Percentiles rank a stretch among this genome's conserved stretches.
phyloP scores from a whole-genome alignment of 2,888 invertebrate genomes.

The Thecophora atra region DNA sequence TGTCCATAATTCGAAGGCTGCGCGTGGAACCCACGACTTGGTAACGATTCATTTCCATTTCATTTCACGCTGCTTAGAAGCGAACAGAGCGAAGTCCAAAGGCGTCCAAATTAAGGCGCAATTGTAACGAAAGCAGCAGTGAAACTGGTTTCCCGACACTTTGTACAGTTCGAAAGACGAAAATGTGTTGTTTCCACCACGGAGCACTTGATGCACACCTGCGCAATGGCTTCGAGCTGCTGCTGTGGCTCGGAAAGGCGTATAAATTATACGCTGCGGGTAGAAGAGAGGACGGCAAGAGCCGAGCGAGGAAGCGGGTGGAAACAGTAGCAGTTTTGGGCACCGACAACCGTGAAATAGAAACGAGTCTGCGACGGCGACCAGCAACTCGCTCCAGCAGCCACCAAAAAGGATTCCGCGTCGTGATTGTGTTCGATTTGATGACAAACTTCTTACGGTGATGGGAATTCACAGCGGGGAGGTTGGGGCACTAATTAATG shows the following conservation, averaged over 20 bases:
- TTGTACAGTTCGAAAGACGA: constrained; percentile 28
- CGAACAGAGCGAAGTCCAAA: too few species aligned
- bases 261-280: constrained; percentile 8
- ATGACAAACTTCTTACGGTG: neutral
- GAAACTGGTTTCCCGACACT: constrained; percentile 27
- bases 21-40: constrained; percentile 26
- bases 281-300: constrained; percentile 4
- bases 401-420: neutral
- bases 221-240: constrained; percentile 6
- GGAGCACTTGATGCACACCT: constrained; percentile 36
- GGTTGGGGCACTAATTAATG: neutral
- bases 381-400: neutral
- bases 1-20: too few species aligned
- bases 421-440: neutral
- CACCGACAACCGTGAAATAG: neutral
- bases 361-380: constrained; percentile 9
- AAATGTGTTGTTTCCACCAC: constrained; percentile 29
- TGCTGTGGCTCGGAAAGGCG: neutral
- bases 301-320: neutral
- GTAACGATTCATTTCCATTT: constrained; percentile 16
- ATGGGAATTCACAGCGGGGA: neutral
- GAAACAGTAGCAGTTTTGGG: constrained; percentile 21
- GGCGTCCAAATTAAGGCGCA: constrained; percentile 2
- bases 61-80: constrained; percentile 31
- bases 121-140: constrained; percentile 14